These are phyloP conservation scores for Trachurus trachurus DNA, from an alignment of 2,797 vertebrate genomes.

Conservation along the genomic window DNA sequence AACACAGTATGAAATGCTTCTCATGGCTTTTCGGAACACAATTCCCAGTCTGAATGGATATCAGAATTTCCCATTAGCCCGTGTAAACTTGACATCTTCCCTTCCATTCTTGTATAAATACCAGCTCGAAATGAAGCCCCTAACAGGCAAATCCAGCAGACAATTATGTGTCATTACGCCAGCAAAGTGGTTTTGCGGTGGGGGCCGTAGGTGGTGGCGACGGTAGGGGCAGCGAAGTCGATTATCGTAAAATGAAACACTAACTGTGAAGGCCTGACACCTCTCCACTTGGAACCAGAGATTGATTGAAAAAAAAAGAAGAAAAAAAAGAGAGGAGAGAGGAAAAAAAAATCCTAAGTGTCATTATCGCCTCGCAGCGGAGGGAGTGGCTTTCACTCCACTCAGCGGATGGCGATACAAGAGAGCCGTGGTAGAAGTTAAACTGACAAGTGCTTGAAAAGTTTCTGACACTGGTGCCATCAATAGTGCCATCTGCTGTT, in stretches of 20 bases:
- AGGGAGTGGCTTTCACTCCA: conserved; percentile 29
- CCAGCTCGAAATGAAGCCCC: conserved; percentile 60
- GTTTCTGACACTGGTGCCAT: conserved; percentile 43
- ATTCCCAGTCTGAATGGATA: conserved; percentile 46
- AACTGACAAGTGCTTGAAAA: conserved; percentile 44
- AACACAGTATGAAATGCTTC: conserved; percentile 24
- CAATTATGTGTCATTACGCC: conserved; percentile 75
- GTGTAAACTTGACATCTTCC: conserved; percentile 71
- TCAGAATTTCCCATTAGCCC: conserved; percentile 71
- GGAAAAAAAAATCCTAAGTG: neutral
- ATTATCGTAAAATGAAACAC: conserved; percentile 70
- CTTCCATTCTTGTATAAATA: conserved; percentile 70
- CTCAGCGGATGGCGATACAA: conserved; percentile 31
- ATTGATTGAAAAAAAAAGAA: conserved; percentile 38
- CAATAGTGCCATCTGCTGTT: conserved; percentile 48
- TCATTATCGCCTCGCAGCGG: conserved; percentile 28
- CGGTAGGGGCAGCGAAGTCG: conserved; percentile 44
- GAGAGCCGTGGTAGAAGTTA: conserved; percentile 31
- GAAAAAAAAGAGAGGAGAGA: neutral
- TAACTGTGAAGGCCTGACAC: conserved; percentile 62
- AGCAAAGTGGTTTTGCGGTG: conserved; percentile 70
- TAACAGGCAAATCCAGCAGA: conserved; percentile 68
- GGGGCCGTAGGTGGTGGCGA: conserved; percentile 45
- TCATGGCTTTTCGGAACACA: conserved; percentile 42
- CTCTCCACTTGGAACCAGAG: conserved; percentile 43